phyloP scores from a whole-genome alignment of 2,113 vertebrate species.

The Accipiter cooperii region DNA sequence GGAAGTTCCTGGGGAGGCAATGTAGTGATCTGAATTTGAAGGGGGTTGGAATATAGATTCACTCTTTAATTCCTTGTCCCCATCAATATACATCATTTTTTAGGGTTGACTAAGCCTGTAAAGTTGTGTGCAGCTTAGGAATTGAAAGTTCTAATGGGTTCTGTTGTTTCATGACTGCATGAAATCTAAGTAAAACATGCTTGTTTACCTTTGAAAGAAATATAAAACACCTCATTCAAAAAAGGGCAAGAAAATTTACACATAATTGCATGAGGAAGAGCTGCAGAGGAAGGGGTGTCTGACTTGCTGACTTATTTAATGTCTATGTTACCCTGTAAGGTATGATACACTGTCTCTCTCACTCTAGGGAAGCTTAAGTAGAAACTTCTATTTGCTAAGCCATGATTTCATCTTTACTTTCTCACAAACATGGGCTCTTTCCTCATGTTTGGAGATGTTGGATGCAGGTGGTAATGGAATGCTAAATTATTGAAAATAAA shows the following conservation, averaged over 20 bases:
- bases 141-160: background rate
- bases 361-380: background rate
- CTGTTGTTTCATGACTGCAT: background rate
- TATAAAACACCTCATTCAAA: background rate
- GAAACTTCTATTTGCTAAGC: background rate
- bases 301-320: background rate
- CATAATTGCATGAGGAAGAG: background rate
- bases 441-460: background rate
- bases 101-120: background rate
- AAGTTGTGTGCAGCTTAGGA: background rate
- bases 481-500: background rate
- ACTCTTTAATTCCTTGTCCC: background rate
- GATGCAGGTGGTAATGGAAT: background rate
- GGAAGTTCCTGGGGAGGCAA: background rate
- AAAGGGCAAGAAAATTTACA: background rate
- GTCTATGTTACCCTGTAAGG: background rate
- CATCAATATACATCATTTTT: background rate
- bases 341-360: background rate
- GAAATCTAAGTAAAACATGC: background rate
- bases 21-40: background rate
- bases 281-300: background rate
- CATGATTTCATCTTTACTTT: background rate
- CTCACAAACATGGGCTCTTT: background rate
- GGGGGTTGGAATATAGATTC: background rate
- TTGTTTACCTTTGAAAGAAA: background rate